phyloP scores from a whole-genome alignment of 2,797 vertebrate species.

The Coendou prehensilis region DNA sequence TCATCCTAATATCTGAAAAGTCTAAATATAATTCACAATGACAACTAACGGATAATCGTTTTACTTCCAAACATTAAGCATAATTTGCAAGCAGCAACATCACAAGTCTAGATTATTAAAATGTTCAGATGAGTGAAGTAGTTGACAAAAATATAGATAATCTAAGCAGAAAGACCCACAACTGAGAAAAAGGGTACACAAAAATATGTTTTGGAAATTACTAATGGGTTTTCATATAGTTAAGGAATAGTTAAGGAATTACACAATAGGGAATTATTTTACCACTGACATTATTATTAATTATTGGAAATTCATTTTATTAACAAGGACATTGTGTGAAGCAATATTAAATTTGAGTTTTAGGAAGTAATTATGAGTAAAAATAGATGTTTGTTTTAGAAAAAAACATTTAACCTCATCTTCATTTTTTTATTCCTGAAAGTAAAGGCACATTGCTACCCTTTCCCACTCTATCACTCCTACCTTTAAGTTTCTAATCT shows the following conservation, averaged over 20 bases:
- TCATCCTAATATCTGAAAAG: not conserved
- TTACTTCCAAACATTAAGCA: not conserved
- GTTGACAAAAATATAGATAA: not conserved
- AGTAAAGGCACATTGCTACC: not conserved
- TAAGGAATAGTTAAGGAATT: not conserved
- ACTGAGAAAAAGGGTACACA: not conserved
- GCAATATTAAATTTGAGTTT: not conserved
- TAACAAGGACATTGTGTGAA: not conserved
- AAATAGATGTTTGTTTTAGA: not conserved
- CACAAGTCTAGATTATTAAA: not conserved
- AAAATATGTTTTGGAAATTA: not conserved
- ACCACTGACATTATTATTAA: not conserved
- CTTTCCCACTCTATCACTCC: not conserved
- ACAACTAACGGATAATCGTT: not conserved
- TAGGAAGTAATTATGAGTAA: not conserved
- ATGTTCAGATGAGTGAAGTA: not conserved
- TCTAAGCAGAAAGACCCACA: not conserved
- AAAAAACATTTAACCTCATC: not conserved
- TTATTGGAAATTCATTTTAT: not conserved
- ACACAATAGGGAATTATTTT: not conserved
- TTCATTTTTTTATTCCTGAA: not conserved
- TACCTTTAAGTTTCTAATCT: not conserved
- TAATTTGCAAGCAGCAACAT: not conserved
- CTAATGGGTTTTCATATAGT: not conserved
- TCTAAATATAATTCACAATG: not conserved